phyloP scores from a whole-genome alignment of 1,140 invertebrate genomes.

The Chrysopa pallens region DNA sequence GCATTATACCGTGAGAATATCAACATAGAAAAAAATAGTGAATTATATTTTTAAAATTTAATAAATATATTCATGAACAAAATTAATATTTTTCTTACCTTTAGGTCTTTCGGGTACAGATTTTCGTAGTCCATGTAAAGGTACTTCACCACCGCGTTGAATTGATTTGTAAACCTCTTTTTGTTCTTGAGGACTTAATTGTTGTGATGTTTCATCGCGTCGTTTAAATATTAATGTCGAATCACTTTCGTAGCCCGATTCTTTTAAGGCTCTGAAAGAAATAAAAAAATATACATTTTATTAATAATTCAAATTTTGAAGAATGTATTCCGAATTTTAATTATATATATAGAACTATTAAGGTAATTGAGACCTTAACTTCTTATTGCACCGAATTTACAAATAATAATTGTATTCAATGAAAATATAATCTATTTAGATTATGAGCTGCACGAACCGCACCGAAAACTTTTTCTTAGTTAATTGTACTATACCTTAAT shows the following conservation, averaged over 20 bases:
- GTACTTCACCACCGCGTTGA: slow-evolving; percentile 81
- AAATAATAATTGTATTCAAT: too few relatives aligned
- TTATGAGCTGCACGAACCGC: too few relatives aligned
- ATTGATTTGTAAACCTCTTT: slow-evolving; percentile 66
- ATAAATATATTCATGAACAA: too few relatives aligned
- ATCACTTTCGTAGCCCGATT: slow-evolving; percentile 79
- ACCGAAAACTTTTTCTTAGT: too few relatives aligned
- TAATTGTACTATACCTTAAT: too few relatives aligned
- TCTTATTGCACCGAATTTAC: too few relatives aligned
- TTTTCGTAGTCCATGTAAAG: slow-evolving; percentile 71
- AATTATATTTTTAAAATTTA: too few relatives aligned
- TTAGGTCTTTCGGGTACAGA: slow-evolving; percentile 69
- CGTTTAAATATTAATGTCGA: slow-evolving; percentile 70
- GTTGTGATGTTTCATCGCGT: slow-evolving; percentile 38
- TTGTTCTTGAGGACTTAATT: slow-evolving; percentile 59
- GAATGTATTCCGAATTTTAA: not conserved
- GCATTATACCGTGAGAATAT: too few relatives aligned
- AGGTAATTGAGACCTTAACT: too few relatives aligned
- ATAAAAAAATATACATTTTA: slow-evolving; percentile 4
- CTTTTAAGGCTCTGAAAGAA: slow-evolving; percentile 53
- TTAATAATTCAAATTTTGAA: not conserved
- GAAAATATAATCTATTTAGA: too few relatives aligned
- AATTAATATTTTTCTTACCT: slow-evolving; percentile 34
- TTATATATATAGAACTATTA: too few relatives aligned
- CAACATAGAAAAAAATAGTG: too few relatives aligned